Evolutionary conservation across 2,888 invertebrate genomes (phyloP), one percentile per base, ranked within the genome.

Genomic region (Drosophila infuscata): DNA sequence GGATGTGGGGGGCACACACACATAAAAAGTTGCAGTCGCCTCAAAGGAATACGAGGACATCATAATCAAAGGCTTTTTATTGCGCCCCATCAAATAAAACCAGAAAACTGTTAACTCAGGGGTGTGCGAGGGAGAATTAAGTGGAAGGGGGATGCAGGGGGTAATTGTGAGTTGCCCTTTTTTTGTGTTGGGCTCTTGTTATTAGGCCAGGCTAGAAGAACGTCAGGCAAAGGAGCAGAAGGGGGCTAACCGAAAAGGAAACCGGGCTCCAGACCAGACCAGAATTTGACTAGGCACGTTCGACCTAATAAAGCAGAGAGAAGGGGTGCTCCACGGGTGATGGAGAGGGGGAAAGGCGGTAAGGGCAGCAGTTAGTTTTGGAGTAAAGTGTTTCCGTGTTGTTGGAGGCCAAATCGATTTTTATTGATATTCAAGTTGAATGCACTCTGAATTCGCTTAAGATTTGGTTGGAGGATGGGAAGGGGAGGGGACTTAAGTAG

Each of bases 11-110:
- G 3, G 4, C 33, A 20, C 33, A 33, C 20, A 52, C 20, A 32
- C 3, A 29, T 9, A 46, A 20, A 46, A 46, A 46, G 29, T 38
- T 38, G 54, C 17, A 81, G 76, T 65, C 64, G 62, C 57, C 88
- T 83, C 85, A 68, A 70, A 81, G 86, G 88, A 84, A 74, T 73
- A 74, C 73, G 60, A 54, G 74, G 59, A 74, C 78, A 82, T 78
- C 81, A 81, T 79, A 82, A 89, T 89, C 87, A 89, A 89, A 88
- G 89, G 82, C 81, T 68, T 79, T 41, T 87, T 87, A 82, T 81
- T 74, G 77, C 85, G 74, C 85, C 88, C 82, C 85, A 84, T 81
- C 85, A 78, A 83, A 82, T 74, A 81, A 46, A 46, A 74, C 74
- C 81, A 81, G 87, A 74, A 86, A 83, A 83, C 74, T 77, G 82